Conservation (phyloP, 2,797 vertebrate species). For the Botia kubotai region DNA sequence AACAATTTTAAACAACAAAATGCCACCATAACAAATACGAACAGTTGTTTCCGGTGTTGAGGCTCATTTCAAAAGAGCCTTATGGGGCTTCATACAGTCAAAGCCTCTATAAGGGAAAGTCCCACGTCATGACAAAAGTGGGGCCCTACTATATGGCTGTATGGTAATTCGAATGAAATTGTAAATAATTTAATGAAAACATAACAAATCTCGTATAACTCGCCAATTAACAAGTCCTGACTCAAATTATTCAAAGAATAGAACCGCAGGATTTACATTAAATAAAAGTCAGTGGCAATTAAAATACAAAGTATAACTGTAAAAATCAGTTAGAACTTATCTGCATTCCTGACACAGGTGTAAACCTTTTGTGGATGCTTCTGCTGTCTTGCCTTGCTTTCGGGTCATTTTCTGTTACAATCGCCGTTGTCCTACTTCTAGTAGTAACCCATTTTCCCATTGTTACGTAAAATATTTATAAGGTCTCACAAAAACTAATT, state of each 20-base stretch:
- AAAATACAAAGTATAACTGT: too few species aligned
- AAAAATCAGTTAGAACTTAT: too few species aligned
- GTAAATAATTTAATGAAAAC: background rate
- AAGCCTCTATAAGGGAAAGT: background rate
- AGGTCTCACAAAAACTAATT: too few species aligned
- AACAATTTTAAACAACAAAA: background rate
- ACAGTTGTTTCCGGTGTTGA: background rate
- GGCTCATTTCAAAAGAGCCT: conserved; percentile 13
- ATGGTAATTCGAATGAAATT: background rate
- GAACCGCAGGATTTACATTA: background rate
- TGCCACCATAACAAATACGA: background rate
- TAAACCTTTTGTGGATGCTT: too few species aligned
- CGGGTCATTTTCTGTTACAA: too few species aligned
- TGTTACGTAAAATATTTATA: too few species aligned
- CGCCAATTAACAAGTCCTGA: background rate
- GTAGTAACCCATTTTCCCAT: too few species aligned
- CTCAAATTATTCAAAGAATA: background rate
- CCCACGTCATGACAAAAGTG: background rate
- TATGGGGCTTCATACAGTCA: background rate
- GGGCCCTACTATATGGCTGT: background rate
- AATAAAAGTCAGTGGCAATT: too few species aligned
- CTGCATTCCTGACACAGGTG: too few species aligned
- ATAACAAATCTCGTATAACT: background rate
- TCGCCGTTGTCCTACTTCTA: too few species aligned
- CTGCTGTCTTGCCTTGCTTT: too few species aligned